Evolutionary conservation across 2,888 invertebrate species (phyloP), one percentile per base, ranked within the genome.

Genomic region (Perizoma flavofasciatum): DNA sequence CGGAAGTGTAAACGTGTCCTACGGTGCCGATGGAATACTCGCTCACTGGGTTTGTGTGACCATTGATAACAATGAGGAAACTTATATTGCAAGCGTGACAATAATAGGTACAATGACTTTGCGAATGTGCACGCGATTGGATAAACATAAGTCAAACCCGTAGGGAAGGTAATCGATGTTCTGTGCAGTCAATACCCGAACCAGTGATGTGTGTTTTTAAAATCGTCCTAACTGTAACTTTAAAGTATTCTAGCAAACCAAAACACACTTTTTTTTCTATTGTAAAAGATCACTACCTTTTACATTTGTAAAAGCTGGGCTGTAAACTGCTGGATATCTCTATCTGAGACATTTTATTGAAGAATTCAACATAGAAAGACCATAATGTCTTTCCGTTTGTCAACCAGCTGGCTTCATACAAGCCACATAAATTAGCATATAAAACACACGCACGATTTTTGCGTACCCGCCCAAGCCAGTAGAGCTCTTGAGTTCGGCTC

Each of bases 1-100:
- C 82, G 88, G 88, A 89, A 83, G 86, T 87, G 86, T 84, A 79
- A 71, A 69, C 74, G 72, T 77, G 79, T 78, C 67, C 69, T 70
- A 71, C 71, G 63, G 67, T 72, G 75, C 63, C 51, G 39, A 49
- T 49, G 58, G 51, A 54, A 58, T 55, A 47, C 44, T 56, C 44
- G 48, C 43, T 7, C 56, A 45, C 48, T 52, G 9, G 48, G 57
- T 51, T 10, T 51, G 52, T 59, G 44, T 54, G 48, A 49, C 46
- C 33, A 45, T 43, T 33, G 39, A 40, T 39, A 11, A 6, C 39
- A 37, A 40, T 48, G 8, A 35, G 47, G 34, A 48, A 34, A 48
- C 9, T 5, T n/a, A 34, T 8, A 41, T 41, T 41, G 10, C 10
- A 41, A 41, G 5, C 41, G 5, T 9, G 41, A 6, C 4, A 45